Conservation (phyloP, 2,888 invertebrate species). For the Polymixis flavicincta region DNA sequence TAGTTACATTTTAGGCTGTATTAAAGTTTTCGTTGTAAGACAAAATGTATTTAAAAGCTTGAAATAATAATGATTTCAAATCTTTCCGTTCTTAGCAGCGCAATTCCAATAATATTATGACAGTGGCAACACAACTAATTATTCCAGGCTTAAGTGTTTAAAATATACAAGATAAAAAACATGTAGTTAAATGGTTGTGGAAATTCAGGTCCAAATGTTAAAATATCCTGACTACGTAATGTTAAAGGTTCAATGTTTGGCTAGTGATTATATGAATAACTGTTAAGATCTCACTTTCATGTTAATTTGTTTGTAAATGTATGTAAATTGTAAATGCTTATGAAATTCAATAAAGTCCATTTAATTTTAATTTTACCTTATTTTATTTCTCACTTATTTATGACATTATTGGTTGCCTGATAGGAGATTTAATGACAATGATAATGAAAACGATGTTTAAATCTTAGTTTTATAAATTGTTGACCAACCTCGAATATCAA, state of each 20-base stretch:
- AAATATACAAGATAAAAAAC: conserved; percentile 22
- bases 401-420: not conserved
- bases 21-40: not conserved
- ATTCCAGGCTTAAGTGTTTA: not conserved
- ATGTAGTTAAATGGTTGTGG: conserved; percentile 63
- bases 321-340: conserved; percentile 53
- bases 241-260: conserved; percentile 57
- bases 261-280: conserved; percentile 63
- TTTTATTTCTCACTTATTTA: not conserved
- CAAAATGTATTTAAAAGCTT: not conserved
- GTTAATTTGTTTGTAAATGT: conserved; percentile 53
- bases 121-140: not conserved
- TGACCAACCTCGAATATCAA: too few species aligned
- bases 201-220: conserved; percentile 63
- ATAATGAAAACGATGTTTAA: too few species aligned
- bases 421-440: too few species aligned
- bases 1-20: not conserved
- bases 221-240: conserved; percentile 42
- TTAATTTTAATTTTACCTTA: conserved; percentile 22
- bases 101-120: not conserved
- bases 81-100: not conserved
- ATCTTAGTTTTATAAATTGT: too few species aligned
- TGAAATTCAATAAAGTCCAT: conserved; percentile 57
- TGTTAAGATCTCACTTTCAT: conserved; percentile 64
- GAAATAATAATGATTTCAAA: not conserved